Conservation (phyloP, 2,797 vertebrate genomes). For the Tadarida brasiliensis region DNA sequence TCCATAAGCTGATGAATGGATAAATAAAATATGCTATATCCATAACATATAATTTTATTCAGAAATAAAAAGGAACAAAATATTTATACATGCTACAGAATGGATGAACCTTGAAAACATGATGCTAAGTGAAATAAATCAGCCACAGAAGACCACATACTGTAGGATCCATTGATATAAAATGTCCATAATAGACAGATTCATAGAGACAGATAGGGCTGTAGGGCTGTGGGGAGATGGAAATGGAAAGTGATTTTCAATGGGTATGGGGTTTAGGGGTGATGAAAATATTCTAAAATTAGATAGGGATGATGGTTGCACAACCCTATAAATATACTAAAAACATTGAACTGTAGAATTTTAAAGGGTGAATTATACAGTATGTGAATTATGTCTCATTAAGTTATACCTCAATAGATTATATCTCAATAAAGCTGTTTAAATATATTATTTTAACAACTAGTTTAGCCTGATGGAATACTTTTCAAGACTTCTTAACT, state of each 20-base stretch:
- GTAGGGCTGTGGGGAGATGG: neutral
- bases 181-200: neutral
- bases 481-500: slow-evolving; percentile 5
- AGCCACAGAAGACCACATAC: neutral
- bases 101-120: neutral
- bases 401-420: neutral
- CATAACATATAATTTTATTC: slow-evolving; percentile 8
- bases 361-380: neutral
- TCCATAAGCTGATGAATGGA: neutral
- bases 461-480: neutral
- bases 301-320: neutral
- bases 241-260: neutral
- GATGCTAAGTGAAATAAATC: neutral
- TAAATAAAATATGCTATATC: neutral
- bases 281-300: slow-evolving; percentile 33
- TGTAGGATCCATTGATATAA: neutral
- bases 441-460: neutral
- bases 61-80: neutral
- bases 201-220: neutral
- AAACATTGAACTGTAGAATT: neutral
- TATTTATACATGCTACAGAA: neutral
- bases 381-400: neutral
- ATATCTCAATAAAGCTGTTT: neutral
- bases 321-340: neutral
- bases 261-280: neutral